Evolutionary conservation across 2,113 vertebrate species (phyloP), one percentile per base, ranked within the genome.

Genomic region (Tragelaphus buxtoni): DNA sequence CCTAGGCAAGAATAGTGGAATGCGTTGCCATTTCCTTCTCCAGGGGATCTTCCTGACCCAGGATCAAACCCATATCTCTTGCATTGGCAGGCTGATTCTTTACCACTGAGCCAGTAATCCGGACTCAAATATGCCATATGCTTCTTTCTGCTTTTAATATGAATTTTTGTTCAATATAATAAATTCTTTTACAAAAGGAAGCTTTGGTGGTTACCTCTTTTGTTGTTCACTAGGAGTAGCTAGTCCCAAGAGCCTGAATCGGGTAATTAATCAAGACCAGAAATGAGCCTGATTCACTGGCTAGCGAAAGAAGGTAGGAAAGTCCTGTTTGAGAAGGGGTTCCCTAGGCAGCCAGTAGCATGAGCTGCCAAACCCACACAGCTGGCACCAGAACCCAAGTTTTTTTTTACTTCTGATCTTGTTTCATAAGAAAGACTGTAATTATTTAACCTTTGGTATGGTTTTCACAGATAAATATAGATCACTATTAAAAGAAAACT

Each of bases 401-500:
- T 35, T 26, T 30, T 30, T 30, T 9, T 30, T 12, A 4, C 7
- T 85, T 91, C 39, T 51, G 49, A n/a, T 20, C 28, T 74, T 69
- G 9, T 51, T 92, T 58, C 61, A 80, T 10, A 39, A 39, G 22
- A 53, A 88, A 83, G 20, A 39, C 4, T 65, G 18, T 17, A 56
- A 56, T 93, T 47, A 65, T 26, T 91, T 39, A 91, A 14, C 1
- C 53, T 94, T 72, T 82, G 63, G 32, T 5, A 61, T 74, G 10
- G 6, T 85, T 86, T 60, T 88, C 42, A 35, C 22, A 24, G 30
- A 28, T 81, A 39, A 88, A 13, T 3, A 28, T 24, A 76, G 53
- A 22, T 65, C 22, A 55, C 32, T 95, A 91, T 87, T 79, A 63
- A 90, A 86, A 91, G 65, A 96, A 77, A 61, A 49, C 39, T 77